phyloP scores from a whole-genome alignment of 2,113 vertebrate species.

The Nycticebus coucang region DNA sequence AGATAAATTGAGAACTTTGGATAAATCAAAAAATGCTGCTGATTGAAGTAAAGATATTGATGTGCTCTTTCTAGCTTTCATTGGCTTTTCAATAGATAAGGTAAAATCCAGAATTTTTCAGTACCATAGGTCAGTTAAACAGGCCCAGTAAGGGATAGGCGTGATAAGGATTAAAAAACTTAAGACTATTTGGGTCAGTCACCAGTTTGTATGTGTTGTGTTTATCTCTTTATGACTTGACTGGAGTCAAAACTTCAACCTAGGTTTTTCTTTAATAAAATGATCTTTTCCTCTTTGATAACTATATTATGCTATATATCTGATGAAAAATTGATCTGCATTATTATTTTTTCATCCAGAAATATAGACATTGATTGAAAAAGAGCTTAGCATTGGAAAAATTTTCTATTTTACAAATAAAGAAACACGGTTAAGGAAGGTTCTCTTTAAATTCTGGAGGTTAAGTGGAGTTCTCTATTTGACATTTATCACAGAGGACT shows the following conservation, averaged over 20 bases:
- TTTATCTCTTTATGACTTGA: not conserved
- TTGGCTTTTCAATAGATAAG: not conserved
- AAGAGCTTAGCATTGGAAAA: not conserved
- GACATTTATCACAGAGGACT: not conserved
- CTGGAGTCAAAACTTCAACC: not conserved
- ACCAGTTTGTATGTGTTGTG: not conserved
- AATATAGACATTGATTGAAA: not conserved
- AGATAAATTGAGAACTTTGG: too few species aligned
- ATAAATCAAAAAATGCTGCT: not conserved
- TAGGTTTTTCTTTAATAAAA: slow-evolving; percentile 12
- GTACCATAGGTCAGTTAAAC: not conserved
- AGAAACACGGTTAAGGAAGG: not conserved
- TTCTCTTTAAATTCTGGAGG: not conserved
- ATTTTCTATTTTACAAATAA: not conserved
- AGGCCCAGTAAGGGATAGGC: not conserved
- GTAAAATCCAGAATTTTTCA: not conserved
- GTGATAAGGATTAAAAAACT: not conserved
- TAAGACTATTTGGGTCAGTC: not conserved
- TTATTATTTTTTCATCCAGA: not conserved
- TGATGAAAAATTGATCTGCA: not conserved
- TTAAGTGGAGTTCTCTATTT: not conserved
- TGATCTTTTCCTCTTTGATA: not conserved
- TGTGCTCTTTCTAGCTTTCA: not conserved
- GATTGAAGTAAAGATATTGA: not conserved
- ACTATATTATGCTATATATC: not conserved